Conservation (phyloP, 2,113 vertebrate species). For the Ploceus nigricollis region DNA sequence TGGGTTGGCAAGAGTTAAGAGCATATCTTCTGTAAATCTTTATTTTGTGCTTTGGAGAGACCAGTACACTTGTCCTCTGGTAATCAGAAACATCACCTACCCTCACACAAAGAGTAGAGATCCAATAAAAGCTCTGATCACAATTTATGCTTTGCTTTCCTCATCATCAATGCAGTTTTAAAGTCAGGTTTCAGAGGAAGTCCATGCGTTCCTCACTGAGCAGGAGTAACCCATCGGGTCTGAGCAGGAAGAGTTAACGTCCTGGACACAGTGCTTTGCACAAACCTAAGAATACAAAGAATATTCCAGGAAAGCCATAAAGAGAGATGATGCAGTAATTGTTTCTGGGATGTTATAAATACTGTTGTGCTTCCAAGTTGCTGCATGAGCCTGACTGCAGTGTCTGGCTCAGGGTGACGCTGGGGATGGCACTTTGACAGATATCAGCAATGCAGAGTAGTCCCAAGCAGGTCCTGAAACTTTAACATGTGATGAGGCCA, state of each 20-base stretch:
- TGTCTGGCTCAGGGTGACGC: not conserved
- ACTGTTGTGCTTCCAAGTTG: not conserved
- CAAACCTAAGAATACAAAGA: not conserved
- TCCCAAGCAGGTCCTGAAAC: not conserved
- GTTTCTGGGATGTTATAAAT: conserved; percentile 13
- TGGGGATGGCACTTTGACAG: not conserved
- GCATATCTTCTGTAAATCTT: not conserved
- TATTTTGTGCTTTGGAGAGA: not conserved
- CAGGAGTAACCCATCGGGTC: not conserved
- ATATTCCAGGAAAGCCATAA: conserved; percentile 16
- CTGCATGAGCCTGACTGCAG: not conserved
- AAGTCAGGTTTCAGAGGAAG: conserved; percentile 17
- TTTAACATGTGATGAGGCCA: not conserved
- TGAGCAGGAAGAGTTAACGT: not conserved
- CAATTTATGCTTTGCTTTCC: not conserved
- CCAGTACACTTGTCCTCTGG: not conserved
- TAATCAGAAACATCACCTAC: not conserved
- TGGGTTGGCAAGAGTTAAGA: not conserved
- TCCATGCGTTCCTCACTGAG: not conserved
- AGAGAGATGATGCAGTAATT: not conserved
- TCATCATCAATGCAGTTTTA: conserved; percentile 12
- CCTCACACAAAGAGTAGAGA: not conserved
- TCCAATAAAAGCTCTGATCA: not conserved
- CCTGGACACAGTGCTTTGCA: not conserved
- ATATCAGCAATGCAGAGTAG: not conserved